These are phyloP conservation scores for Caenorhabditis sulstoni DNA, from an alignment of 2,888 invertebrate genomes.

Conservation along the genomic window DNA sequence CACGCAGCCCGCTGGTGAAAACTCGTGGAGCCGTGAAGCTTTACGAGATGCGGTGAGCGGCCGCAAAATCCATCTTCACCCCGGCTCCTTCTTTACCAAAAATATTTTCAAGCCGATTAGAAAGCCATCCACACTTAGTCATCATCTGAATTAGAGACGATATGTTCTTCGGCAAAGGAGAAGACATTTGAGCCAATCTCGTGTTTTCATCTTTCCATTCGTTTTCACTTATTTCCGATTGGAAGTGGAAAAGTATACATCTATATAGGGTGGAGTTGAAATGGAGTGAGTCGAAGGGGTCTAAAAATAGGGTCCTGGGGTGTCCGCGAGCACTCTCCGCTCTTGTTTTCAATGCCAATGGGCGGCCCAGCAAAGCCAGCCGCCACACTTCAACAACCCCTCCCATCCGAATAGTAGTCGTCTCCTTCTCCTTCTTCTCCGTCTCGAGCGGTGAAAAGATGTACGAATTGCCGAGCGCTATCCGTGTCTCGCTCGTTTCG, in stretches of 20 bases:
- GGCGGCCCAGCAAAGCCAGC: neutral
- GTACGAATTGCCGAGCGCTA: neutral
- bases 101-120: conserved; percentile 3
- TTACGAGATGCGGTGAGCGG: neutral
- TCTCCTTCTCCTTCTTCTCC: neutral
- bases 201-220: neutral
- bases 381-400: conserved; percentile 24
- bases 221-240: neutral
- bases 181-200: neutral
- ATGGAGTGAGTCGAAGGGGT: neutral
- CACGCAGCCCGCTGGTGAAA: no score
- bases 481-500: neutral
- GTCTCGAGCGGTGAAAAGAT: no score
- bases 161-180: no score
- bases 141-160: neutral
- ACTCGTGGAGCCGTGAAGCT: no score
- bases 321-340: conserved; percentile 1
- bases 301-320: conserved; percentile 23
- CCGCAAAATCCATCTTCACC: no score
- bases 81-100: no score
- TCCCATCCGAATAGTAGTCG: conserved; percentile 8
- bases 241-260: neutral
- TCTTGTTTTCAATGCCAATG: conserved; percentile 42
- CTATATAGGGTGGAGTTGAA: conserved; percentile 5
- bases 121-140: neutral